Base-by-base conservation (phyloP, 2,888 invertebrate genomes). In the Campoletis raptor region DNA sequence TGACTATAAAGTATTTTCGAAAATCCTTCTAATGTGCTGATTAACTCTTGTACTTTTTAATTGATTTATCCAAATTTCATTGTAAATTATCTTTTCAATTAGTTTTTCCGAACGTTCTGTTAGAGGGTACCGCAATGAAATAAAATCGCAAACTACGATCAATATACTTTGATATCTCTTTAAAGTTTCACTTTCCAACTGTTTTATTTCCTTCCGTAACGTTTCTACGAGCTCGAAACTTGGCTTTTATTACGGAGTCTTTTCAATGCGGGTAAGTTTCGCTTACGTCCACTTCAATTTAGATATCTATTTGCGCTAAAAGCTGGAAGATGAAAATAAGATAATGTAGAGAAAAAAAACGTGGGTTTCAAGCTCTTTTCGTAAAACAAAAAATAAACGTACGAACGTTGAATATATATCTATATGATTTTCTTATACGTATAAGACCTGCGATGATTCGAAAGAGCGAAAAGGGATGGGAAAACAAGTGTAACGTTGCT, bases 401-500 rank as follows among this genome's bases (percentile, higher is more conserved):
- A 9, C 15, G 12, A 7, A 36, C 18, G 4, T 6, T n/a, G 48
- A 0, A 37, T 9, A 67, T 24, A 52, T 24, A 45, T 24, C 24
- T 24, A 45, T 21, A n/a, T 64, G 18, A 70, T 40, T 48, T 10
- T 10, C 15, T 0, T 8, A 36, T 40, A 64, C 30, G 30, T 76
- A 64, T 36, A 48, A 40, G 45, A 45, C 57, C 57, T 6, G n/a
- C 8, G 70, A 52, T 70, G 70, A 70, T 57, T 57, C 69, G 70
- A 15, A 45, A 42, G 61, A 57, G 57, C 15, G 42, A 57, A 70
- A 5, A 54, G 45, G 45, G 61, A 48, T n/a, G 30, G 69, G 36
- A 70, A 80, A 80, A 70, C 80, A 80, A 80, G 80, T 80, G 80
- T 80, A 80, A 80, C 54, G 70, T 40, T 21, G 70, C 57, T 80